Percentiles rank a stretch among this genome's conserved stretches.
Conservation (phyloP, 2,113 vertebrate species). For the Laticauda colubrina region DNA sequence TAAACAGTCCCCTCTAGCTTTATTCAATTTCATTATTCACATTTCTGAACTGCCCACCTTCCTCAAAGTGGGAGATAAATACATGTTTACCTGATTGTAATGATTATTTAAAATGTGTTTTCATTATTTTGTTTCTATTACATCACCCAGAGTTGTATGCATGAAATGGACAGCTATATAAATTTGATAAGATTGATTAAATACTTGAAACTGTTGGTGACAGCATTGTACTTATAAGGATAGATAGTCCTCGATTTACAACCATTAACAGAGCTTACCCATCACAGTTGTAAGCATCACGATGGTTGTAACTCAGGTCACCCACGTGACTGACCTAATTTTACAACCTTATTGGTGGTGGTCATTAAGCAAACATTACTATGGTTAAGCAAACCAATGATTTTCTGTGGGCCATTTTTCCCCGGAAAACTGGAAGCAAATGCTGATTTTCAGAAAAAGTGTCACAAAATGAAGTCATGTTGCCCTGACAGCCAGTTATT, state of each 20-base stretch:
- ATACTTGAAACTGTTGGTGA: not conserved
- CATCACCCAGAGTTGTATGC: not conserved
- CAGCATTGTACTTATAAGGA: not conserved
- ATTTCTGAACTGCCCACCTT: not conserved
- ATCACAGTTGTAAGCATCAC: not conserved
- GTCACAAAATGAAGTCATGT: not conserved
- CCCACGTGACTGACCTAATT: not conserved
- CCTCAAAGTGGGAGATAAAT: not conserved
- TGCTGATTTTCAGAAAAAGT: not conserved
- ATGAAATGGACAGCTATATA: not conserved
- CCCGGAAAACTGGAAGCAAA: not conserved
- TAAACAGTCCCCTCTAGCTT: not conserved
- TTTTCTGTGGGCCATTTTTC: not conserved
- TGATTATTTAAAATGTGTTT: not conserved
- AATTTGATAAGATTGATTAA: not conserved
- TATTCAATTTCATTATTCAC: not conserved
- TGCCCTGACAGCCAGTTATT: too few relatives aligned
- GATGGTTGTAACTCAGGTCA: not conserved
- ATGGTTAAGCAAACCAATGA: not conserved
- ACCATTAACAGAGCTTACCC: not conserved
- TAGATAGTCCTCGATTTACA: not conserved
- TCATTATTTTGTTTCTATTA: not conserved
- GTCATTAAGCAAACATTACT: not conserved
- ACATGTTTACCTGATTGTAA: not conserved
- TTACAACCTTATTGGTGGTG: not conserved